A percentile compares a stretch with the other conserved stretches of the same genome.
Conservation (phyloP, 1,140 invertebrate genomes). For the Plodia interpunctella region DNA sequence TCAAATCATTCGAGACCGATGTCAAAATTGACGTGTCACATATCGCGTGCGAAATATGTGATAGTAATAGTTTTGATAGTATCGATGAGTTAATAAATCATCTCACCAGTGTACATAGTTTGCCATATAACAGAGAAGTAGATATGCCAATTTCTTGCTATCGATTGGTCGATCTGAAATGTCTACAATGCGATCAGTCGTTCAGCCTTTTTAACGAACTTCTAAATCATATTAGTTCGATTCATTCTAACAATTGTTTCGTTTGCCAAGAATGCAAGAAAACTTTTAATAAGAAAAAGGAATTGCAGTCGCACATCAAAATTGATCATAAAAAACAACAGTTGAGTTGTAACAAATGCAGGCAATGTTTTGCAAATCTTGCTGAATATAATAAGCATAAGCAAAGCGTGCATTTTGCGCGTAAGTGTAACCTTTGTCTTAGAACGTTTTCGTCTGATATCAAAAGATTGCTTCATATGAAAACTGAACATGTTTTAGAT, state of each 20-base stretch:
- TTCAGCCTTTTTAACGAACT: constrained; percentile 37
- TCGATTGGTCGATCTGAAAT: constrained; percentile 37
- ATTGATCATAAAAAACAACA: constrained; percentile 28
- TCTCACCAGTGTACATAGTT: constrained; percentile 36
- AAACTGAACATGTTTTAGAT: constrained; percentile 26
- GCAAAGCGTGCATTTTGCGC: constrained; percentile 26
- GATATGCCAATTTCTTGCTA: constrained; percentile 27
- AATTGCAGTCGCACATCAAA: constrained; percentile 32
- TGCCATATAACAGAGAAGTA: constrained; percentile 32
- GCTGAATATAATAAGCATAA: constrained; percentile 31
- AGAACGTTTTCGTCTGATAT: constrained; percentile 31
- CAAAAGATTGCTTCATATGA: constrained; percentile 38
- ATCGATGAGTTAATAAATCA: constrained; percentile 40
- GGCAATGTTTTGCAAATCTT: constrained; percentile 22
- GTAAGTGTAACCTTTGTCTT: constrained; percentile 42
- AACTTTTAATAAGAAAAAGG: constrained; percentile 42
- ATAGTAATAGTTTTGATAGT: constrained; percentile 27
- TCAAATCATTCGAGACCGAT: constrained; percentile 31
- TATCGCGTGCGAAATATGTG: constrained; percentile 40
- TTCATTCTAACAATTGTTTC: constrained; percentile 33
- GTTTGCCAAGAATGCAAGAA: constrained; percentile 29
- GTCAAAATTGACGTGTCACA: constrained; percentile 54
- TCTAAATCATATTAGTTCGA: constrained; percentile 36
- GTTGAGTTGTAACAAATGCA: constrained; percentile 34
- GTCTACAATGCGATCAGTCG: constrained; percentile 34